These are phyloP conservation scores for Vombatus ursinus DNA, from an alignment of 2,113 vertebrate species.

Conservation along the genomic window DNA sequence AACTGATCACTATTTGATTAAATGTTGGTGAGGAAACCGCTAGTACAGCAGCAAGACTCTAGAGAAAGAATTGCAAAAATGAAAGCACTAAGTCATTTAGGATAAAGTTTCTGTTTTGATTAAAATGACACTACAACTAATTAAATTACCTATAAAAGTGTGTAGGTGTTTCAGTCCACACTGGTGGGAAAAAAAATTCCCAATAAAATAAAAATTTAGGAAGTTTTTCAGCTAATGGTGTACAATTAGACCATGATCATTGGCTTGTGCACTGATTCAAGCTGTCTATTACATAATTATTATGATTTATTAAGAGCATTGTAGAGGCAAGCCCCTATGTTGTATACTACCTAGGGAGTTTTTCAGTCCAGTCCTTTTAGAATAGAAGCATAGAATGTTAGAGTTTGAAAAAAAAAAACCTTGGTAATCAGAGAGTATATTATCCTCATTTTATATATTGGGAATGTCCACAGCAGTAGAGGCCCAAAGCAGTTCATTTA, in stretches of 20 bases:
- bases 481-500: neutral
- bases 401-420: neutral
- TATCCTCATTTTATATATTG: neutral
- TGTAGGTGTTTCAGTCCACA: neutral
- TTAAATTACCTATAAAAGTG: neutral
- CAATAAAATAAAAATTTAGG: neutral
- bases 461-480: neutral
- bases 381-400: neutral
- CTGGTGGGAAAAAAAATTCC: neutral
- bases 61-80: neutral
- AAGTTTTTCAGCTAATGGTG: neutral
- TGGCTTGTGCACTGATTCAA: neutral
- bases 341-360: neutral
- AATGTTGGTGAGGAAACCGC: neutral
- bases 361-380: neutral
- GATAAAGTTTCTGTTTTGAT: too few relatives aligned
- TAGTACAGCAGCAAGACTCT: neutral
- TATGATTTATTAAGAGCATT: neutral
- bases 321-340: neutral
- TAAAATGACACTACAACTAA: neutral
- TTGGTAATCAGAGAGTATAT: neutral
- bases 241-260: neutral
- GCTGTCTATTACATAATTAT: neutral
- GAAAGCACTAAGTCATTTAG: neutral
- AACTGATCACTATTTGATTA: neutral